phyloP scores from a whole-genome alignment of 2,113 vertebrate genomes.

The Struthidea cinerea region DNA sequence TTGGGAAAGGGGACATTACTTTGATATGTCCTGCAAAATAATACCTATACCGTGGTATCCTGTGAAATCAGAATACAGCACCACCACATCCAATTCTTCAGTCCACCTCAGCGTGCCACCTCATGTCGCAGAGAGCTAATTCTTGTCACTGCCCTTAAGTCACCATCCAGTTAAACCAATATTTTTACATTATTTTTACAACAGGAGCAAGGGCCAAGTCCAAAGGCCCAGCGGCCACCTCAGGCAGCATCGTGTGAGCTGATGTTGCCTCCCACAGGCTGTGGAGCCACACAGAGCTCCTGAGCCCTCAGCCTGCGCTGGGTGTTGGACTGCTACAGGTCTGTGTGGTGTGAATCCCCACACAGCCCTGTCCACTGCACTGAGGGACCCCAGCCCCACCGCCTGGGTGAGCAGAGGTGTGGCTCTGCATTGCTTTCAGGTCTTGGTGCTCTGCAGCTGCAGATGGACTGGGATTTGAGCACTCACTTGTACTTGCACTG shows the following conservation, averaged over 20 bases:
- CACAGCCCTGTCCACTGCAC: rapidly evolving
- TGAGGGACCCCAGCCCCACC: neutral
- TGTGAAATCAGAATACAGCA: neutral
- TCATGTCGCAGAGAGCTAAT: neutral
- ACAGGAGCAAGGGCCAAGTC: neutral
- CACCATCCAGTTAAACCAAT: neutral
- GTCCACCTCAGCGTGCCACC: neutral
- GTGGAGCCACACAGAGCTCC: neutral
- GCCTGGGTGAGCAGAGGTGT: neutral
- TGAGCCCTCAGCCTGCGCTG: neutral
- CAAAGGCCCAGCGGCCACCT: neutral
- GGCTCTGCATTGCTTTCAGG: neutral
- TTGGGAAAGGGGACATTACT: neutral
- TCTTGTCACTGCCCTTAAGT: neutral
- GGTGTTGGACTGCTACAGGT: neutral
- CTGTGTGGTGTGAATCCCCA: neutral
- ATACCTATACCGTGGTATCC: neutral
- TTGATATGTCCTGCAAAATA: neutral
- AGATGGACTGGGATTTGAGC: neutral
- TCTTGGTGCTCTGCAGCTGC: neutral
- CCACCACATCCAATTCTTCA: neutral
- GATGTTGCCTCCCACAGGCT: neutral
- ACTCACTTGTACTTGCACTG: neutral
- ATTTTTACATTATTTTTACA: neutral
- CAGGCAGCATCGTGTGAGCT: neutral